These are phyloP conservation scores for Osmoderma eremita DNA, from an alignment of 2,888 invertebrate species.

Conservation along the genomic window DNA sequence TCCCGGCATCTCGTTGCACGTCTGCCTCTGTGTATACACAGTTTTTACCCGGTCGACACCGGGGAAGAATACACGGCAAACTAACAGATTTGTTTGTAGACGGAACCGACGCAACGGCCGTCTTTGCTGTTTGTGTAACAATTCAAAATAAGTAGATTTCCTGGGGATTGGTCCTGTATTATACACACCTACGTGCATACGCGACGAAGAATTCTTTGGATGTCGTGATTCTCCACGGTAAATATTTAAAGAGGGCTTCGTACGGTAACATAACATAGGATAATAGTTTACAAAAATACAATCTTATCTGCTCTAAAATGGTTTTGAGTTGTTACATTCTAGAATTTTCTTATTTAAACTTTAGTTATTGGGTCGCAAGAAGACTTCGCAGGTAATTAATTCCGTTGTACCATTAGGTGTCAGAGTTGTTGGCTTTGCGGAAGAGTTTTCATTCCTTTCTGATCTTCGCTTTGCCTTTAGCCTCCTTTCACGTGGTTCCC, in stretches of 20 bases:
- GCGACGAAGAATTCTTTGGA: not conserved
- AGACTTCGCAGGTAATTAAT: too few relatives aligned
- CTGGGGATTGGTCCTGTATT: not conserved
- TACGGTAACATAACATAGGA: not conserved
- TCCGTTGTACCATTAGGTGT: too few relatives aligned
- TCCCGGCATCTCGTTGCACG: slow-evolving; percentile 5
- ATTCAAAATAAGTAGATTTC: slow-evolving; percentile 37
- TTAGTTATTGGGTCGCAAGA: too few relatives aligned
- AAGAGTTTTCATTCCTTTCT: too few relatives aligned
- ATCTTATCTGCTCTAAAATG: too few relatives aligned
- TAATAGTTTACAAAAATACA: too few relatives aligned
- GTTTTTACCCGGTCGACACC: slow-evolving; percentile 29
- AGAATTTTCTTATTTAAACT: too few relatives aligned
- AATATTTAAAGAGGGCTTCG: slow-evolving; percentile 6
- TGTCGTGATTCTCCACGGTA: not conserved
- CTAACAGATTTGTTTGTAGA: slow-evolving; percentile 35
- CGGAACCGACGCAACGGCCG: not conserved
- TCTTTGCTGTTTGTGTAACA: slow-evolving; percentile 28
- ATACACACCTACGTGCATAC: not conserved
- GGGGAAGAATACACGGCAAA: slow-evolving; percentile 28
- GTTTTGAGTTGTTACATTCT: too few relatives aligned
- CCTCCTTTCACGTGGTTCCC: too few relatives aligned
- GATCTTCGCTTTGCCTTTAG: too few relatives aligned
- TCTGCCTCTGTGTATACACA: slow-evolving; percentile 12
- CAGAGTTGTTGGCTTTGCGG: too few relatives aligned